These are phyloP conservation scores for Salmo trutta DNA, from an alignment of 2,797 vertebrate genomes.

Conservation along the genomic window DNA sequence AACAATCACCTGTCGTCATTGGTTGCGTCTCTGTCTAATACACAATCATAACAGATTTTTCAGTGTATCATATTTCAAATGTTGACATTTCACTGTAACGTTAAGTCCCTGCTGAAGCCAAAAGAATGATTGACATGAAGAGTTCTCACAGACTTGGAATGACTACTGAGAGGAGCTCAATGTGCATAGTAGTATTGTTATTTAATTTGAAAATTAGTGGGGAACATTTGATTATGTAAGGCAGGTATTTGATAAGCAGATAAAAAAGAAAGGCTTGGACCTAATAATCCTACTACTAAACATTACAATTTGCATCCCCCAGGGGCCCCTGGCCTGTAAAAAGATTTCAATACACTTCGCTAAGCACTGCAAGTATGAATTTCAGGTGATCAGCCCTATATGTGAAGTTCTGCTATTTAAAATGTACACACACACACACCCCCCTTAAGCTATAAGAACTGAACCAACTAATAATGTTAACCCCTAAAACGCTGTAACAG, in stretches of 20 bases:
- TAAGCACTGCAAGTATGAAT: slow-evolving; percentile 8
- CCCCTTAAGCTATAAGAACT: background rate
- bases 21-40: background rate
- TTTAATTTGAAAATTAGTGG: background rate
- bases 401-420: background rate
- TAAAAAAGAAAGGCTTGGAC: slow-evolving; percentile 4
- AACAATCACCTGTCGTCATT: background rate
- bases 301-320: slow-evolving; percentile 12
- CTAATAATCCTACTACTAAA: background rate
- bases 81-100: background rate
- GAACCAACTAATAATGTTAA: background rate
- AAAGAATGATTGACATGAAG: background rate
- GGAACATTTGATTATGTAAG: slow-evolving; percentile 28
- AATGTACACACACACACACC: background rate
- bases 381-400: no score
- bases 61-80: background rate
- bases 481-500: background rate
- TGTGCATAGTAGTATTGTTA: background rate
- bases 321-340: no score
- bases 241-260: slow-evolving; percentile 27
- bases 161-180: background rate
- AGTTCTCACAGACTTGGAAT: background rate
- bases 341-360: background rate
- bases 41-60: slow-evolving; percentile 1
- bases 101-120: background rate